These are phyloP conservation scores for Pyrochroa serraticornis DNA, from an alignment of 2,888 invertebrate genomes.

Conservation along the genomic window DNA sequence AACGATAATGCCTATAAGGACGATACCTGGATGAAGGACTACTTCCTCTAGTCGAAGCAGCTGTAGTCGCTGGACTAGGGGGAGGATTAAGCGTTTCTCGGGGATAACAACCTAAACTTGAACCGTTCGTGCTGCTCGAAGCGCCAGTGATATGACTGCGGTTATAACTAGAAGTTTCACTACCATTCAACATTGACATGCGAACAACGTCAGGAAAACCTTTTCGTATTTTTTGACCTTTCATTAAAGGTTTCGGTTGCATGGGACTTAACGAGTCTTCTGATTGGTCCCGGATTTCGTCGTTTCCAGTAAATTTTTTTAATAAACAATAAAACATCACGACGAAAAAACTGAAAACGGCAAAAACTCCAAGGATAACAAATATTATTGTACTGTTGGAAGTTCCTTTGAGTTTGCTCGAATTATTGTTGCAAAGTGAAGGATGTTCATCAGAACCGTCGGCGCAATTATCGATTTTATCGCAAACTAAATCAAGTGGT, in stretches of 20 bases:
- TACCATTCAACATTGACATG: conserved; percentile 70
- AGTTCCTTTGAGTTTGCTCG: conserved; percentile 56
- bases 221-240: conserved; percentile 33
- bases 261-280: conserved; percentile 70
- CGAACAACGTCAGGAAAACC: conserved; percentile 62
- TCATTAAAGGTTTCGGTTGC: conserved; percentile 49
- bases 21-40: conserved; percentile 66
- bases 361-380: conserved; percentile 62
- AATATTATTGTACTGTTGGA: conserved; percentile 64
- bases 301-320: conserved; percentile 38
- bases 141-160: conserved; percentile 69
- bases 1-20: conserved; percentile 69
- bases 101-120: conserved; percentile 68
- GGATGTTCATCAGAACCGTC: conserved; percentile 81
- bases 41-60: conserved; percentile 62
- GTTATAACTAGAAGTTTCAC: conserved; percentile 70
- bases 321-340: conserved; percentile 43
- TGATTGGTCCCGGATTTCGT: conserved; percentile 65
- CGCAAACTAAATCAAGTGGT: conserved; percentile 71
- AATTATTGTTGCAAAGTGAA: conserved; percentile 64
- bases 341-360: conserved; percentile 58
- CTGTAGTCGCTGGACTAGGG: conserved; percentile 85
- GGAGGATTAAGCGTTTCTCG: conserved; percentile 88
- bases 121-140: conserved; percentile 73
- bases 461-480: conserved; percentile 77